Percentiles rank a stretch among this genome's conserved stretches.
Conservation (phyloP, 2,888 invertebrate species). For the Drosophila percnosoma region DNA sequence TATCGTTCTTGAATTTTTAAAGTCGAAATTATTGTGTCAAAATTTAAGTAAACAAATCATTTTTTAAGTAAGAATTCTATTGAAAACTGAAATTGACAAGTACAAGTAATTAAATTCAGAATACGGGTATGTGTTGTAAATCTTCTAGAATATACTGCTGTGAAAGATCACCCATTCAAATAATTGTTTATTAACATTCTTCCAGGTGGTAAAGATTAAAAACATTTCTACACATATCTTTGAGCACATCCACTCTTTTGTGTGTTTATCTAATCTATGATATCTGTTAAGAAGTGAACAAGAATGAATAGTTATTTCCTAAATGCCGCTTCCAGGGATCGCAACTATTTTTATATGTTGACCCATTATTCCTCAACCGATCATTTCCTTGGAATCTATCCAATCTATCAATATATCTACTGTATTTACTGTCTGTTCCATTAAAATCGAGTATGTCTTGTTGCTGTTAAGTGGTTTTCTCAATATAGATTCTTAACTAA, state of each 20-base stretch:
- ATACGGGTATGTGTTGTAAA: not conserved
- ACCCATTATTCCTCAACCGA: not conserved
- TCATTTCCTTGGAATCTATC: not conserved
- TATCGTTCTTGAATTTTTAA: not conserved
- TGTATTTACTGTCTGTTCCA: not conserved
- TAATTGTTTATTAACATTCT: not conserved
- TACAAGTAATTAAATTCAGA: not conserved
- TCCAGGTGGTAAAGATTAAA: not conserved
- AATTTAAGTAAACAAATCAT: not conserved
- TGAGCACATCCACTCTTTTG: not conserved
- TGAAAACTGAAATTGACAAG: not conserved
- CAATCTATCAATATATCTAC: not conserved
- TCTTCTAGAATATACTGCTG: not conserved
- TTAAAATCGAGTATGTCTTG: not conserved
- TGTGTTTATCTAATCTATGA: constrained; percentile 10
- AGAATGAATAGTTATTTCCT: not conserved
- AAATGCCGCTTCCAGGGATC: not conserved
- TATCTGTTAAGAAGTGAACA: not conserved
- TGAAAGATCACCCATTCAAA: not conserved
- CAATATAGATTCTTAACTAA: not conserved
- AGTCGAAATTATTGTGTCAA: not conserved
- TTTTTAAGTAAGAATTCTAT: not conserved
- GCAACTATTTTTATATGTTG: not conserved
- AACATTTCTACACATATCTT: not conserved
- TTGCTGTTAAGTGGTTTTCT: not conserved